phyloP scores from a whole-genome alignment of 1,140 invertebrate species.

The Caenorhabditis tropicalis region DNA sequence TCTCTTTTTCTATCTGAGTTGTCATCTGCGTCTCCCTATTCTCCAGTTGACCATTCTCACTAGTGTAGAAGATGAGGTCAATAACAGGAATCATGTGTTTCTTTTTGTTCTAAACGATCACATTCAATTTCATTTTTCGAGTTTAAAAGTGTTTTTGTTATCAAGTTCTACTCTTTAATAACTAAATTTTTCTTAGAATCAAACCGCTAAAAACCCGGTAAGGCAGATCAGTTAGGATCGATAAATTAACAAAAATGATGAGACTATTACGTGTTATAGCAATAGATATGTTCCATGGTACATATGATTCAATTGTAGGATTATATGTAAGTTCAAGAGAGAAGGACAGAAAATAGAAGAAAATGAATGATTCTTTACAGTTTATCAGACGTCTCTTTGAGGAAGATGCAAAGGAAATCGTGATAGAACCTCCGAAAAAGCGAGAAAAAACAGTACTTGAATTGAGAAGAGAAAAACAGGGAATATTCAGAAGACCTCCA shows the following conservation, averaged over 20 bases:
- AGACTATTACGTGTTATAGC: neutral
- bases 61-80: conserved; percentile 6
- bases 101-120: neutral
- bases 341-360: too few species aligned
- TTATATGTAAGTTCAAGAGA: neutral
- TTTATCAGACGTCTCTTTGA: neutral
- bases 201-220: too few species aligned
- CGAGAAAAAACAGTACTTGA: neutral
- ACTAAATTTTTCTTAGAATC: too few species aligned
- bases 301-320: neutral
- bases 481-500: conserved; percentile 32
- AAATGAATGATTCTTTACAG: neutral
- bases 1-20: neutral
- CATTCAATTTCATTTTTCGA: neutral
- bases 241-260: neutral
- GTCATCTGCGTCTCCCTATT: neutral
- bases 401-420: neutral
- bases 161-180: neutral
- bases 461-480: conserved; percentile 35
- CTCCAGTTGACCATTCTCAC: neutral
- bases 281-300: neutral
- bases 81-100: conserved; percentile 9
- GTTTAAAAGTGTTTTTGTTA: neutral
- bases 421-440: neutral
- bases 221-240: too few species aligned